Evolutionary conservation across 2,113 vertebrate genomes (phyloP).

Genomic region (Camelus dromedarius): DNA sequence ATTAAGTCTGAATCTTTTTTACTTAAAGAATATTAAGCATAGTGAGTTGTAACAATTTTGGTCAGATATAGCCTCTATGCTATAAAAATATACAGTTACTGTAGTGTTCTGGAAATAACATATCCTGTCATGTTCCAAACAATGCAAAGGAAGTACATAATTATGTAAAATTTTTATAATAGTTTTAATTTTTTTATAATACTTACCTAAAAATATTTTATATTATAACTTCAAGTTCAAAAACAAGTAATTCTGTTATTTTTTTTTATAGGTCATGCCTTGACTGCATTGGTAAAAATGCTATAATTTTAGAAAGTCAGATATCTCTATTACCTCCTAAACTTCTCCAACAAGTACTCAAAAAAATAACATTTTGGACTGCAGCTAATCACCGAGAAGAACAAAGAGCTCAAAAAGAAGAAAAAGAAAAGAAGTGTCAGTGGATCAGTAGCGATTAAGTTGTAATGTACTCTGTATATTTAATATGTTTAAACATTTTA

Average conservation of each 20-base stretch:
- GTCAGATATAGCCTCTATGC: not conserved
- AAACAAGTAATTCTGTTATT: not conserved
- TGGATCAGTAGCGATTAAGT: conserved; percentile 63
- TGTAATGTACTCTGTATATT: not conserved
- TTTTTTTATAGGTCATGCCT: conserved; percentile 90
- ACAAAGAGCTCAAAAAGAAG: conserved; percentile 83
- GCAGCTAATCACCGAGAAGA: conserved; percentile 87
- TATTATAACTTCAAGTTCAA: not conserved
- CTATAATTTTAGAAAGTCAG: conserved; percentile 87
- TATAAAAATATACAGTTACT: not conserved
- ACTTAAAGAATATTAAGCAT: conserved; percentile 4
- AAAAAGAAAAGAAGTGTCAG: conserved; percentile 70
- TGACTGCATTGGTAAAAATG: conserved; percentile 93
- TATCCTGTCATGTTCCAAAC: not conserved
- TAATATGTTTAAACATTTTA: not conserved
- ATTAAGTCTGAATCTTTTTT: conserved; percentile 45
- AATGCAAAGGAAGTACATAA: not conserved
- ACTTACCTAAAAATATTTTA: not conserved
- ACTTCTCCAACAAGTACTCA: conserved; percentile 90
- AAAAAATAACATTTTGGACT: conserved; percentile 93
- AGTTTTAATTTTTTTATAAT: not conserved
- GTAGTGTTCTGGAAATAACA: not conserved
- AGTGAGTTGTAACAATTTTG: not conserved
- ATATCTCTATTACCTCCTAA: conserved; percentile 91
- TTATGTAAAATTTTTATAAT: not conserved